These are phyloP conservation scores for Mythimna albipuncta DNA, from an alignment of 2,888 invertebrate genomes.

Conservation along the genomic window DNA sequence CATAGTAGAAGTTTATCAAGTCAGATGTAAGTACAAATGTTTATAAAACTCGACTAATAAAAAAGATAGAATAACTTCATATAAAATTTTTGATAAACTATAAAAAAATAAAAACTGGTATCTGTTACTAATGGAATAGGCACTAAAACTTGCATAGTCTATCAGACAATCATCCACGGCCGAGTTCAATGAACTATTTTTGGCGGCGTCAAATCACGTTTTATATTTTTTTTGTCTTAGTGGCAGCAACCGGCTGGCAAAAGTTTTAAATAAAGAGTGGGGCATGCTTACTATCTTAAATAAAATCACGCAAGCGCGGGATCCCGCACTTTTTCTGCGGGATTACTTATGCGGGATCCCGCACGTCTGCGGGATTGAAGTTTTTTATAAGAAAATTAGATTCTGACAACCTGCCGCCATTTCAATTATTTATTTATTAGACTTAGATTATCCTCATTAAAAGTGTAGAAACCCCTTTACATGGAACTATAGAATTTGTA, in stretches of 20 bases:
- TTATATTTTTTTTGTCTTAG: slow-evolving; percentile 18
- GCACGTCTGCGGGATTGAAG: no score
- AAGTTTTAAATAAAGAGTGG: slow-evolving; percentile 29
- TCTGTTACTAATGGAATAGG: background rate
- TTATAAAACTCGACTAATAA: background rate
- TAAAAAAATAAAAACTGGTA: slow-evolving; percentile 18
- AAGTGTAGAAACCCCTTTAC: no score
- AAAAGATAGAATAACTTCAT: background rate
- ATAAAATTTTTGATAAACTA: slow-evolving; percentile 14
- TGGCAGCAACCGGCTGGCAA: slow-evolving; percentile 51
- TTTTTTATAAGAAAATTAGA: no score
- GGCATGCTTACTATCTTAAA: no score
- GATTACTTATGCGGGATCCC: no score
- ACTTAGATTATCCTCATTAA: no score
- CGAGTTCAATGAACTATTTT: slow-evolving; percentile 58
- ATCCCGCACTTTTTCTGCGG: no score
- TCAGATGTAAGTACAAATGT: background rate
- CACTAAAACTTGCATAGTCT: slow-evolving; percentile 23
- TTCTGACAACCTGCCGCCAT: no score
- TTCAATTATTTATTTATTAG: no score
- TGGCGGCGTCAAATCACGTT: slow-evolving; percentile 47
- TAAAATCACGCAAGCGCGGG: no score
- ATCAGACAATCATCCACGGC: slow-evolving; percentile 14
- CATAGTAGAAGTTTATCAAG: background rate
- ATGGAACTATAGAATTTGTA: no score